phyloP scores from a whole-genome alignment of 1,140 invertebrate species.

The Musca domestica region DNA sequence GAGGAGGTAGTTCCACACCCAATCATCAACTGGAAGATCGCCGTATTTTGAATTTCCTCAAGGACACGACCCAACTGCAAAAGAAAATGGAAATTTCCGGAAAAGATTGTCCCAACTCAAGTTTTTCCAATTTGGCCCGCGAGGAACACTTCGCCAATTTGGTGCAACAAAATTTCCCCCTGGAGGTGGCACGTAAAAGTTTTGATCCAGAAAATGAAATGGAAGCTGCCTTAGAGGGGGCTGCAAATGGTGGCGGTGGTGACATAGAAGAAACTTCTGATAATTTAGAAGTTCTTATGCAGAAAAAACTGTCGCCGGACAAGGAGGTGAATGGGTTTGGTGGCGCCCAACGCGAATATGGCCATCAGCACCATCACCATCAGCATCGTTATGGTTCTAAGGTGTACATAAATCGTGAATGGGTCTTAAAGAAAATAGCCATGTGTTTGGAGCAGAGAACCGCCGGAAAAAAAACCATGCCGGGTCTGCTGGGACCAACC shows the following conservation, averaged over 20 bases:
- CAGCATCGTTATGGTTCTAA: conserved; percentile 20
- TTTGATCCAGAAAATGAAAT: background rate
- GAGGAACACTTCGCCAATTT: conserved; percentile 53
- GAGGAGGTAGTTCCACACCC: background rate
- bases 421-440: conserved; percentile 92
- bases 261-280: conserved; percentile 38
- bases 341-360: conserved; percentile 21
- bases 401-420: conserved; percentile 68
- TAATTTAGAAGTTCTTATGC: conserved; percentile 48
- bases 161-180: conserved; percentile 49
- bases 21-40: conserved; percentile 49
- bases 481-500: conserved; percentile 35
- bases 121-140: conserved; percentile 50
- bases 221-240: conserved; percentile 31
- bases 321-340: conserved; percentile 49
- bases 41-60: conserved; percentile 51
- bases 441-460: conserved; percentile 84
- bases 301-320: conserved; percentile 48
- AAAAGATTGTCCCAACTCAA: conserved; percentile 50
- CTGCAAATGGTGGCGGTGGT: conserved; percentile 36
- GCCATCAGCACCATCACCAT: conserved; percentile 3
- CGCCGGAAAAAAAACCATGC: conserved; percentile 49
- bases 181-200: conserved; percentile 30
- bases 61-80: conserved; percentile 51
- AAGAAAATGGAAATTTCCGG: conserved; percentile 51